These are phyloP conservation scores for Rhinophrynus dorsalis DNA, from an alignment of 2,797 vertebrate species.

Conservation along the genomic window DNA sequence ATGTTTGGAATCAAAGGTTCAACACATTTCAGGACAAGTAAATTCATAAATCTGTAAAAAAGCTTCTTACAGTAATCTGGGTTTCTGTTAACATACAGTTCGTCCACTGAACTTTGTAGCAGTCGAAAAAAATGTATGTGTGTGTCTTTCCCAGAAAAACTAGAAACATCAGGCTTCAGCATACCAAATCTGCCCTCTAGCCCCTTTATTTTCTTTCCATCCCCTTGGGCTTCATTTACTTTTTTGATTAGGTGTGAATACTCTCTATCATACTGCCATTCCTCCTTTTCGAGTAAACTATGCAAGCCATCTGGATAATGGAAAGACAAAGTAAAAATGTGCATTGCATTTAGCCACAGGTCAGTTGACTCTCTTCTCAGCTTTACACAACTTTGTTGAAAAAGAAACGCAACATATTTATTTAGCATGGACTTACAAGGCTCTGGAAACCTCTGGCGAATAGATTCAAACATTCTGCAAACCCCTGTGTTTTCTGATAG, in stretches of 20 bases:
- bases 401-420: conserved; percentile 59
- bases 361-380: conserved; percentile 71
- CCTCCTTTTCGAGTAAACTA: conserved; percentile 64
- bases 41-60: conserved; percentile 77
- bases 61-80: conserved; percentile 63
- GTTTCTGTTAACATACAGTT: conserved; percentile 65
- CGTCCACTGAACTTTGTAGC: conserved; percentile 66
- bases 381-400: conserved; percentile 50
- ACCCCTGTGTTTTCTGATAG: conserved; percentile 66
- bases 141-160: conserved; percentile 48
- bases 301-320: conserved; percentile 69
- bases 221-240: conserved; percentile 12
- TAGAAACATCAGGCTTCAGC: conserved; percentile 62
- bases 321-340: conserved; percentile 63
- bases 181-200: conserved; percentile 69
- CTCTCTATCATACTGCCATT: conserved; percentile 66
- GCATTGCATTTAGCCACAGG: conserved; percentile 69
- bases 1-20: conserved; percentile 67
- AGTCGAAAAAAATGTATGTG: conserved; percentile 74
- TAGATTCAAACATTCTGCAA: conserved; percentile 63
- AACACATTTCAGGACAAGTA: conserved; percentile 65
- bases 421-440: conserved; percentile 56
- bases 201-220: conserved; percentile 53
- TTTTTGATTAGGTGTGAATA: conserved; percentile 47
- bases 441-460: conserved; percentile 49